Evolutionary conservation across 2,888 invertebrate species (phyloP).

Genomic region (Orchesella flavescens): DNA sequence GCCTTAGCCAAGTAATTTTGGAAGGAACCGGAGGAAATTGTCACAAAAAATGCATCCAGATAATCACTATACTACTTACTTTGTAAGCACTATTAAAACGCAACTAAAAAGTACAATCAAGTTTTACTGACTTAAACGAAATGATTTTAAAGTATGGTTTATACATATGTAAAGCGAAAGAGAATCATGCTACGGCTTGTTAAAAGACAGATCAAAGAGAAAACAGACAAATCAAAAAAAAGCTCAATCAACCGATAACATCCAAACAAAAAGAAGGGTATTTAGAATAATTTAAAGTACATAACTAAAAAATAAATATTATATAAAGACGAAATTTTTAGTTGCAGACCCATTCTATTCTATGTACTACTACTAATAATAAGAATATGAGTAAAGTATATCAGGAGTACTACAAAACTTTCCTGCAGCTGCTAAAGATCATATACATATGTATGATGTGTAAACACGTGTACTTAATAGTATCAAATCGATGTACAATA

Average conservation of each 20-base stretch:
- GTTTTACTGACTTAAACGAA: slow-evolving; percentile 26
- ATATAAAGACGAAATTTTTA: too few species aligned
- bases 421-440: neutral
- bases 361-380: too few species aligned
- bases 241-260: too few species aligned
- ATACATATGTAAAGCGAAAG: neutral
- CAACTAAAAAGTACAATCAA: slow-evolving; percentile 53
- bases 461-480: slow-evolving; percentile 20
- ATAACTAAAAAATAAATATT: neutral
- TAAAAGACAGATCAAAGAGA: neutral
- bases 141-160: too few species aligned
- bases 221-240: neutral
- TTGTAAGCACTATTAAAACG: neutral
- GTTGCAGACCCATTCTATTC: too few species aligned
- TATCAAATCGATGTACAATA: slow-evolving; percentile 51
- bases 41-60: too few species aligned
- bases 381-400: too few species aligned
- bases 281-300: neutral
- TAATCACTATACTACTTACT: too few species aligned
- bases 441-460: slow-evolving; percentile 15
- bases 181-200: too few species aligned
- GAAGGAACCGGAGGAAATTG: too few species aligned
- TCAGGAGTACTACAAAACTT: too few species aligned
- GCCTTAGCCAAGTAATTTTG: neutral
- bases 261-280: slow-evolving; percentile 4